Conservation (phyloP, 1,140 invertebrate genomes). For the Penaeus indicus region DNA sequence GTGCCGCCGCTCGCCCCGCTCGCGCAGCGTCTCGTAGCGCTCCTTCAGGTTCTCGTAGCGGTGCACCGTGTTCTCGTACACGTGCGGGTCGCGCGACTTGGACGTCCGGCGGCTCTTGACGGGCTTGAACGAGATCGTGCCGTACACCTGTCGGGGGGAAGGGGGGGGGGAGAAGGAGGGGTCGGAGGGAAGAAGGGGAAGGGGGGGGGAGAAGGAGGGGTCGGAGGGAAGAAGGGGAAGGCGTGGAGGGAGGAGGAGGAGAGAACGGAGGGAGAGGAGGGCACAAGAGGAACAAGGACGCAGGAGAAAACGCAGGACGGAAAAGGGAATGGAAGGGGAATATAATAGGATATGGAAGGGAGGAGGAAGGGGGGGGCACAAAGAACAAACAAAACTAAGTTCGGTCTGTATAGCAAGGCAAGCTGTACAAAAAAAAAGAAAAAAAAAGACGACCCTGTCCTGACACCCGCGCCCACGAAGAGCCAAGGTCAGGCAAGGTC, state of each 20-base stretch:
- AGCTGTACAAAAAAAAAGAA: too few relatives aligned
- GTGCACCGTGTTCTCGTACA: constrained; percentile 60
- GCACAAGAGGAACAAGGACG: neutral
- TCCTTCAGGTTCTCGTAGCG: constrained; percentile 58
- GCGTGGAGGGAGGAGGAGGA: neutral
- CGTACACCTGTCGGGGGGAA: constrained; percentile 46
- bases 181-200: neutral
- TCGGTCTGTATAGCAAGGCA: too few relatives aligned
- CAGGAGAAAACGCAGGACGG: too few relatives aligned
- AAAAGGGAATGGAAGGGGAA: too few relatives aligned
- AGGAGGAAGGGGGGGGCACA: too few relatives aligned
- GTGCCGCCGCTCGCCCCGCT: constrained; percentile 23
- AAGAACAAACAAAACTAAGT: too few relatives aligned
- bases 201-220: too few relatives aligned
- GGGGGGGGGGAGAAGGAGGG: neutral
- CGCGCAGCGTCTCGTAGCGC: constrained; percentile 48
- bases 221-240: neutral
- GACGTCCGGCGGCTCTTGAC: constrained; percentile 55
- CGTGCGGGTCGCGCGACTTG: constrained; percentile 52
- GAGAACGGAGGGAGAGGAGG: neutral
- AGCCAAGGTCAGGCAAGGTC: too few relatives aligned
- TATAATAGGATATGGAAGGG: too few relatives aligned
- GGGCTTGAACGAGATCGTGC: constrained; percentile 60
- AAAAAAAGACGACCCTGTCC: too few relatives aligned
- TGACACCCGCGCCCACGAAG: too few relatives aligned